These are phyloP conservation scores for Phylloscopus collybita DNA, from an alignment of 2,797 vertebrate species.

Conservation along the genomic window DNA sequence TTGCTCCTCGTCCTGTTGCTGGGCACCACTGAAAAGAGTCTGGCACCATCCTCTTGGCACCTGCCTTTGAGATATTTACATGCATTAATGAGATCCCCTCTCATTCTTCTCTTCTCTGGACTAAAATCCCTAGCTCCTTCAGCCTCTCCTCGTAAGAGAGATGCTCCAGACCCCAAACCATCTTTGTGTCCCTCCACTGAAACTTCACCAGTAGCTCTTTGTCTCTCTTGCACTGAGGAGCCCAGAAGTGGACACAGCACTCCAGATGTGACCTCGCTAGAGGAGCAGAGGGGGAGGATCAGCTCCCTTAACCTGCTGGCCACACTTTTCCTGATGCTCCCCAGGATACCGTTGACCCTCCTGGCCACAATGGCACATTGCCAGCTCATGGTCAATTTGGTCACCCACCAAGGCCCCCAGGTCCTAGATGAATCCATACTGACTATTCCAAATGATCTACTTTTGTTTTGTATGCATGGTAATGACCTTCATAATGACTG, in stretches of 20 bases:
- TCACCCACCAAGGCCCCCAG: not conserved
- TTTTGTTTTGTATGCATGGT: not conserved
- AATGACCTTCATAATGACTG: not conserved
- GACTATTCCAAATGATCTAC: not conserved
- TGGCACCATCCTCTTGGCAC: not conserved
- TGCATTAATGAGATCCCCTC: not conserved
- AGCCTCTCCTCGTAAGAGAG: not conserved
- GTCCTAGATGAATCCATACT: not conserved
- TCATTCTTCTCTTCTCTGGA: not conserved
- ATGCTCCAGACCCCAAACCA: not conserved
- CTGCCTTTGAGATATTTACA: not conserved
- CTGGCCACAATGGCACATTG: not conserved
- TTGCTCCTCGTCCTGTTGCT: accelerated
- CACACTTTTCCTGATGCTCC: not conserved
- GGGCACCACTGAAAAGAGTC: not conserved
- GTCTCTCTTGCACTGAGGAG: not conserved
- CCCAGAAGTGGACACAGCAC: not conserved
- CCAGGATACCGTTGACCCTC: not conserved
- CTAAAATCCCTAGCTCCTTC: not conserved
- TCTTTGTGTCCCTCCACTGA: not conserved
- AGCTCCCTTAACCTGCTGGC: not conserved
- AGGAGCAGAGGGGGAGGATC: accelerated
- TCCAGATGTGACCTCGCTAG: not conserved
- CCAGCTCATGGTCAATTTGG: not conserved
- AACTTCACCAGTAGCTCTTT: not conserved